These are phyloP conservation scores for Lepidocolaptes lacrymiger DNA, from an alignment of 2,797 vertebrate species.

Conservation along the genomic window DNA sequence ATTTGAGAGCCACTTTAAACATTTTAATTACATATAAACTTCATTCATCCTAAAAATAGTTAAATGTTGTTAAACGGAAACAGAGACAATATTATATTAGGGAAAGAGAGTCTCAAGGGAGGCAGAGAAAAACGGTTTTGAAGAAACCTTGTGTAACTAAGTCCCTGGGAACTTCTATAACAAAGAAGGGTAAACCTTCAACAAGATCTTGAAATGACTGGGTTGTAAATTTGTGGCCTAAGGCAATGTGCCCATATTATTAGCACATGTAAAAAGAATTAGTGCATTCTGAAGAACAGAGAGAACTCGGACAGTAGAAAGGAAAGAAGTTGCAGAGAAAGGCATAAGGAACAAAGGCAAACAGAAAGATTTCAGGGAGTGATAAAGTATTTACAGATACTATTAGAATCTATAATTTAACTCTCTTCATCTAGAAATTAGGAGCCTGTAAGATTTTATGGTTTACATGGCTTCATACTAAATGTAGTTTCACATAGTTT, in stretches of 20 bases:
- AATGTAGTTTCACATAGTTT: constrained; percentile 3
- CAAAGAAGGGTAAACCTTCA: constrained; percentile 49
- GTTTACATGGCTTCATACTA: constrained; percentile 44
- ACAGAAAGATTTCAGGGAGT: constrained; percentile 46
- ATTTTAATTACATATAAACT: background rate
- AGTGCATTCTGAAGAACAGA: constrained; percentile 26
- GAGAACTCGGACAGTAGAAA: background rate
- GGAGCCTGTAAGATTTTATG: constrained; percentile 37
- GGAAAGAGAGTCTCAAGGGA: constrained; percentile 17
- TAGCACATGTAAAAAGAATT: constrained; percentile 64
- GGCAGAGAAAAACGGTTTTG: background rate
- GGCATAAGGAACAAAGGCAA: constrained; percentile 45
- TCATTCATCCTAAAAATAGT: background rate
- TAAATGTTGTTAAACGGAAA: background rate
- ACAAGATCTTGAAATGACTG: constrained; percentile 49
- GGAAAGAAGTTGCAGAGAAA: constrained; percentile 18
- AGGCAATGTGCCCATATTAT: constrained; percentile 32
- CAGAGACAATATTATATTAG: background rate
- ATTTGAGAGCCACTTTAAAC: background rate
- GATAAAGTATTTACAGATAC: constrained; percentile 56
- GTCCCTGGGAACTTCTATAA: constrained; percentile 61
- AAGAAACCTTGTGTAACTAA: constrained; percentile 28
- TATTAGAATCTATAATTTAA: constrained; percentile 64
- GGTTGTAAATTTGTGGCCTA: constrained; percentile 58
- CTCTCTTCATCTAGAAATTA: constrained; percentile 60